phyloP scores from a whole-genome alignment of 2,888 invertebrate species.

The Ichneumoninae sp. region DNA sequence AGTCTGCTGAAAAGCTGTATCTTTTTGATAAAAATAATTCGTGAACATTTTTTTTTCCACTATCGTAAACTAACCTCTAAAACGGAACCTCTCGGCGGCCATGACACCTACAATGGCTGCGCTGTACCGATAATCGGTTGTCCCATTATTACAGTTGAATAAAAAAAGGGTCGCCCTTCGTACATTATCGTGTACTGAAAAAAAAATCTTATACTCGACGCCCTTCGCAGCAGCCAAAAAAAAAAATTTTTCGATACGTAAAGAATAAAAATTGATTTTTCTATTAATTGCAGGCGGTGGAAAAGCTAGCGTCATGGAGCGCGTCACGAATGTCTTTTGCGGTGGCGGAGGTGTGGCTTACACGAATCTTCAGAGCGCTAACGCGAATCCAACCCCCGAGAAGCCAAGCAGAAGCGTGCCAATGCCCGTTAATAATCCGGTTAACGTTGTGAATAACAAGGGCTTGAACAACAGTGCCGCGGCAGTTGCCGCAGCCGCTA shows the following conservation, averaged over 20 bases:
- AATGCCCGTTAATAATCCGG: conserved; percentile 74
- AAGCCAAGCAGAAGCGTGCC: conserved; percentile 81
- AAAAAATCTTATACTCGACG: conserved; percentile 10
- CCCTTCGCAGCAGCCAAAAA: background rate
- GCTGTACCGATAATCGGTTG: background rate
- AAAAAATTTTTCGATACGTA: background rate
- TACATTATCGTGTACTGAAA: background rate
- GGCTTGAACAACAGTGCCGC: conserved; percentile 74
- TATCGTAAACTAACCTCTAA: background rate
- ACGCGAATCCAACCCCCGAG: conserved; percentile 79
- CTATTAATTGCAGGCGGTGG: conserved; percentile 82
- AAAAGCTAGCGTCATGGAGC: conserved; percentile 92
- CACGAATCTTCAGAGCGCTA: conserved; percentile 79
- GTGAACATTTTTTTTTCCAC: background rate
- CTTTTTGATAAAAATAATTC: background rate
- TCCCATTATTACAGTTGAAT: background rate
- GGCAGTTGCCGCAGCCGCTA: conserved; percentile 61
- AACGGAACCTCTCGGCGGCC: background rate
- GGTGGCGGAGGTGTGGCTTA: conserved; percentile 89
- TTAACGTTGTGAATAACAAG: conserved; percentile 78
- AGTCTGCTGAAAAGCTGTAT: background rate
- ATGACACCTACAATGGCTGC: background rate
- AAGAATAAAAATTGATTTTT: conserved; percentile 21
- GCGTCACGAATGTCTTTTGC: conserved; percentile 94
- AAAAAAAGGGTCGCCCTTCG: background rate